Evolutionary conservation across 2,113 vertebrate genomes (phyloP).

Genomic region (Sciurus niger): DNA sequence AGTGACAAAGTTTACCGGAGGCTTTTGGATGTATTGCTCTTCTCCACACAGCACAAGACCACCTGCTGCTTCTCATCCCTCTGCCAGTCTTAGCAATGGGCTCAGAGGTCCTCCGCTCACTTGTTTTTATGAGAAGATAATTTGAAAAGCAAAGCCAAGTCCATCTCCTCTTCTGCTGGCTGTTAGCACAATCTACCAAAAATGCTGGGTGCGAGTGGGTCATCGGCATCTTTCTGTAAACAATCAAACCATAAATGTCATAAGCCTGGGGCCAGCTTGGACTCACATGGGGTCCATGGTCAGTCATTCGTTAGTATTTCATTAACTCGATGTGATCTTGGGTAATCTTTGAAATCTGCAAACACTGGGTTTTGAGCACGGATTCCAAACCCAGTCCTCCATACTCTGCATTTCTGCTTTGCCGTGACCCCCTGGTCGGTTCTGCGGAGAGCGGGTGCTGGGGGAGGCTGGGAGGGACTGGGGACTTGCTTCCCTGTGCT

Average conservation of each 20-base stretch:
- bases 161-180: not conserved
- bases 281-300: not conserved
- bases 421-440: not conserved
- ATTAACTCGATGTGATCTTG: not conserved
- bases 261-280: not conserved
- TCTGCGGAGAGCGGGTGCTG: not conserved
- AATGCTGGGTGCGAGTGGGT: not conserved
- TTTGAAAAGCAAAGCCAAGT: constrained; percentile 37
- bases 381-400: not conserved
- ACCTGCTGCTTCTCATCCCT: not conserved
- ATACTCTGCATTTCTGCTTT: not conserved
- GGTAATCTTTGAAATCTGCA: not conserved
- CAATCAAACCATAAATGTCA: not conserved
- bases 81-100: not conserved
- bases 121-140: constrained; percentile 26
- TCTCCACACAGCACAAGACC: not conserved
- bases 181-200: not conserved
- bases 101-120: not conserved
- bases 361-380: not conserved
- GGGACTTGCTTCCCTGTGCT: not conserved
- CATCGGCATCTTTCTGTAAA: constrained; percentile 6
- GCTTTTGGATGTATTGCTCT: not conserved
- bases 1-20: not conserved
- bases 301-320: not conserved
- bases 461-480: not conserved